These are phyloP conservation scores for Mayetiola destructor DNA, from an alignment of 2,888 invertebrate genomes.

Conservation along the genomic window DNA sequence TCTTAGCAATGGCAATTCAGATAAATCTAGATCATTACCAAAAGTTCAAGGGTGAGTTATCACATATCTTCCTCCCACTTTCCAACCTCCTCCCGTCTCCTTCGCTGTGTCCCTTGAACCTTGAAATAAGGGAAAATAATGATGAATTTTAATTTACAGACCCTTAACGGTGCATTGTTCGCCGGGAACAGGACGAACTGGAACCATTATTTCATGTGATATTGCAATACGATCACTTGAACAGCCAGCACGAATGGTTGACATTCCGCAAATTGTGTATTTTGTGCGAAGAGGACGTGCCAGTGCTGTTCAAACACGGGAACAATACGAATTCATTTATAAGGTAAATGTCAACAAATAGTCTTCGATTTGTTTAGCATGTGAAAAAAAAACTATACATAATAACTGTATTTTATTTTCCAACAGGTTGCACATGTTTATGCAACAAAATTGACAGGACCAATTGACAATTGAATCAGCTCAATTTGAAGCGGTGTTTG, in stretches of 20 bases:
- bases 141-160: conserved; percentile 23
- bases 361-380: background rate
- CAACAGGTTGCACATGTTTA: conserved; percentile 66
- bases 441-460: conserved; percentile 68
- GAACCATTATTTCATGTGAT: conserved; percentile 74
- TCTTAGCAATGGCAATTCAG: conserved; percentile 18
- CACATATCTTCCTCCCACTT: background rate
- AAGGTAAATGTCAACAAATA: conserved; percentile 43
- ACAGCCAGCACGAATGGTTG: conserved; percentile 55
- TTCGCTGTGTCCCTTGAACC: background rate
- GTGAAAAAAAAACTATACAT: too few relatives aligned
- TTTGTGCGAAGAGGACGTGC: conserved; percentile 73
- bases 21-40: conserved; percentile 23
- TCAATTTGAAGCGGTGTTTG: too few relatives aligned
- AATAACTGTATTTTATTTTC: conserved; percentile 1
- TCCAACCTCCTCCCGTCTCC: conserved; percentile 14
- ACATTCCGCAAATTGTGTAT: conserved; percentile 75
- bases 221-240: conserved; percentile 76
- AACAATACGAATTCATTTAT: conserved; percentile 86
- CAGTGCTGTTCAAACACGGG: conserved; percentile 76
- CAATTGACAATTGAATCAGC: conserved; percentile 40
- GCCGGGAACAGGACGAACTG: conserved; percentile 80
- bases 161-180: conserved; percentile 75
- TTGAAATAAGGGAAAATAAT: background rate
- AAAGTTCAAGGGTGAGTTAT: conserved; percentile 31